phyloP scores from a whole-genome alignment of 1,140 invertebrate genomes.

The Asobara japonica region DNA sequence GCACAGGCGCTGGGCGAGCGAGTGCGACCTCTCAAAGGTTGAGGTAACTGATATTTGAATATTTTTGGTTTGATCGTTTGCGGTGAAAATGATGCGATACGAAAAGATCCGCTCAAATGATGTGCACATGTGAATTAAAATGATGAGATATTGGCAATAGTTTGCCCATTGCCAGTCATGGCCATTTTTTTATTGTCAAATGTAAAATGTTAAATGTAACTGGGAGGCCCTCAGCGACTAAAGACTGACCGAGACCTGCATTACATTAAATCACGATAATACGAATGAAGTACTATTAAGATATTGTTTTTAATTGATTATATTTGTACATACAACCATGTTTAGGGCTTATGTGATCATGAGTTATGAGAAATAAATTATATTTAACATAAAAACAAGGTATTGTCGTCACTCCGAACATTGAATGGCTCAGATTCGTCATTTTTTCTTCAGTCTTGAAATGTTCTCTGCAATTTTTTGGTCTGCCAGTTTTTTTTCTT shows the following conservation, averaged over 20 bases:
- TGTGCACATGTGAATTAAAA: neutral
- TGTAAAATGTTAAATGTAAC: conserved; percentile 4
- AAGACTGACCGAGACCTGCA: conserved; percentile 66
- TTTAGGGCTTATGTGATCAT: conserved; percentile 56
- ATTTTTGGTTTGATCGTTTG: neutral
- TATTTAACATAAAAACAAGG: conserved; percentile 53
- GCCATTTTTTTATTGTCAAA: too few relatives aligned
- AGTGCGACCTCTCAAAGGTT: too few relatives aligned
- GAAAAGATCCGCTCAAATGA: neutral
- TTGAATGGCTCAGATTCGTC: too few relatives aligned
- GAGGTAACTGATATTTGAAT: neutral
- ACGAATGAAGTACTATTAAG: conserved; percentile 44
- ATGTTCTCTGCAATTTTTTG: too few relatives aligned
- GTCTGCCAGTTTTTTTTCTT: too few relatives aligned
- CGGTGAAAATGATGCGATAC: neutral
- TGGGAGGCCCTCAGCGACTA: conserved; percentile 56
- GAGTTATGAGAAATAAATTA: conserved; percentile 63
- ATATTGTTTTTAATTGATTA: conserved; percentile 56
- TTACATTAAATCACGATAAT: conserved; percentile 55
- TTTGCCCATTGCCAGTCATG: conserved; percentile 29
- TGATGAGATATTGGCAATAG: neutral
- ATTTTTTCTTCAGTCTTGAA: neutral
- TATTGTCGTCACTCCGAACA: neutral
- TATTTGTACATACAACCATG: conserved; percentile 61
- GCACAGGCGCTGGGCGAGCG: too few relatives aligned